phyloP scores from a whole-genome alignment of 2,797 vertebrate species.

The Propithecus perrieri region DNA sequence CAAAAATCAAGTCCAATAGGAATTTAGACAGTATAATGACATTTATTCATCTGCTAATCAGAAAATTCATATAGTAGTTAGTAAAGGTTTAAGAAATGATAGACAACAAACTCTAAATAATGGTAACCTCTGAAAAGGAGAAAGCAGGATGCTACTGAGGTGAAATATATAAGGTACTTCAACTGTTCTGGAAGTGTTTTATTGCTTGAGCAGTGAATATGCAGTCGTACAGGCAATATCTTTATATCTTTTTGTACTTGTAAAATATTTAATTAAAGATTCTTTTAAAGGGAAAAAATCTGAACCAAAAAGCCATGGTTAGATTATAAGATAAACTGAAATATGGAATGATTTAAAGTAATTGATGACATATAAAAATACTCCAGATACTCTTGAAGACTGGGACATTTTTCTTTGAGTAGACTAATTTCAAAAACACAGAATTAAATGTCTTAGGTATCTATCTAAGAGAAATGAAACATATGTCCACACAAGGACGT shows the following conservation, averaged over 20 bases:
- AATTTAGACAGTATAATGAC: not conserved
- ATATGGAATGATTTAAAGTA: not conserved
- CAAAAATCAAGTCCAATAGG: not conserved
- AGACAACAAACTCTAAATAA: not conserved
- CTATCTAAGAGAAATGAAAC: not conserved
- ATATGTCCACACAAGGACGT: not conserved
- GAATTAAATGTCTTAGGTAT: not conserved
- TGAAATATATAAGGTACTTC: not conserved
- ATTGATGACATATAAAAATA: not conserved
- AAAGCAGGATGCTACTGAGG: not conserved
- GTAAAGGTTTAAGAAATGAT: not conserved
- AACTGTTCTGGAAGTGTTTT: not conserved
- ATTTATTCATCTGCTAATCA: not conserved
- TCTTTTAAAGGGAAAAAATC: not conserved
- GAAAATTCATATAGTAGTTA: not conserved
- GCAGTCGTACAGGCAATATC: not conserved
- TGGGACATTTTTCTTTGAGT: not conserved
- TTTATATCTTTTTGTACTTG: not conserved
- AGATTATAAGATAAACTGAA: constrained; percentile 8
- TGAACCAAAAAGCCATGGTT: not conserved
- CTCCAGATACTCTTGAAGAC: not conserved
- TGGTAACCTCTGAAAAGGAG: not conserved
- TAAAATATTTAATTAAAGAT: constrained; percentile 15
- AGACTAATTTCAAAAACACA: not conserved
- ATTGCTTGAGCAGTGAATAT: not conserved